phyloP scores from a whole-genome alignment of 1,140 invertebrate species.

The Branchinecta lynchi region DNA sequence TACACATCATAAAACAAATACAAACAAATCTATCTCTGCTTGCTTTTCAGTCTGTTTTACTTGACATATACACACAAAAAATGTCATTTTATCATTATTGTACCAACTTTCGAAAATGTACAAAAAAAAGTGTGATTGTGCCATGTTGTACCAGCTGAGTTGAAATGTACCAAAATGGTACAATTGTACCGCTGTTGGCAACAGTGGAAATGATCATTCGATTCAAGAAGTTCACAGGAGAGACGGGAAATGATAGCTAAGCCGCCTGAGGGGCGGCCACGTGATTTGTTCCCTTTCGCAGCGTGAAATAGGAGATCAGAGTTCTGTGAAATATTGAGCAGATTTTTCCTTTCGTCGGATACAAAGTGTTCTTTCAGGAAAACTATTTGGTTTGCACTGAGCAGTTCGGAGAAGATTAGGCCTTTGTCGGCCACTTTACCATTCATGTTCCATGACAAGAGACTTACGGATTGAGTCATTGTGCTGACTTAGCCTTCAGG shows the following conservation, averaged over 20 bases:
- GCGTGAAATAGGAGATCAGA: constrained; percentile 1
- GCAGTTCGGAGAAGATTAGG: constrained; percentile 4
- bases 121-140: too few species aligned
- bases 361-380: background rate
- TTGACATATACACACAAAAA: too few species aligned
- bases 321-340: constrained; percentile 6
- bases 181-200: too few species aligned
- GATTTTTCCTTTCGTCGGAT: constrained; percentile 9
- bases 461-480: constrained; percentile 5
- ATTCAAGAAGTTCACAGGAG: too few species aligned
- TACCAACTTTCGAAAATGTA: too few species aligned
- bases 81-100: too few species aligned
- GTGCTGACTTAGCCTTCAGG: constrained; percentile 9
- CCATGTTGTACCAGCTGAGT: too few species aligned
- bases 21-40: too few species aligned
- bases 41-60: too few species aligned
- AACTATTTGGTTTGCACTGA: constrained; percentile 1
- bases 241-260: constrained; percentile 3
- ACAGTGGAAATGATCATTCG: too few species aligned
- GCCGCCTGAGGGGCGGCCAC: background rate
- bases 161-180: too few species aligned
- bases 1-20: too few species aligned
- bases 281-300: background rate
- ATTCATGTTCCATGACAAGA: constrained; percentile 1
- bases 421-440: constrained; percentile 8